These are phyloP conservation scores for Clitarchus hookeri DNA, from an alignment of 2,888 invertebrate species.

Conservation along the genomic window DNA sequence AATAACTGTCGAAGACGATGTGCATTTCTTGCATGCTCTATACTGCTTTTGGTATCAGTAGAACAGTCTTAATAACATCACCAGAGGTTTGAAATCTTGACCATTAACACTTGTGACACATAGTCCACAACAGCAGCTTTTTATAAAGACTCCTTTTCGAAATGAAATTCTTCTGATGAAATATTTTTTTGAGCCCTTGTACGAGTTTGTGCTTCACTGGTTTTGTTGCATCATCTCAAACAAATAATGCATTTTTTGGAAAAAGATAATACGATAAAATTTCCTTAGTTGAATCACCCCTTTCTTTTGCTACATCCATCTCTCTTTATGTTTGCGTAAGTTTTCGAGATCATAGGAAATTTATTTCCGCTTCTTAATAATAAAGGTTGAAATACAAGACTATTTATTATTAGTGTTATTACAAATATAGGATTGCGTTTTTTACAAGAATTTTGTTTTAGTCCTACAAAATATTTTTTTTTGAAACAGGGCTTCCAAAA, in stretches of 20 bases:
- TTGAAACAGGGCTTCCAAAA: too few relatives aligned
- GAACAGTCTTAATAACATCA: not conserved
- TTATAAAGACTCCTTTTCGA: not conserved
- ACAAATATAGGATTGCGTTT: too few relatives aligned
- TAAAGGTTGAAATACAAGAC: too few relatives aligned
- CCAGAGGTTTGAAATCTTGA: not conserved
- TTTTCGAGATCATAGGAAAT: too few relatives aligned
- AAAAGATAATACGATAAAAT: not conserved
- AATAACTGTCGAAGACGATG: not conserved
- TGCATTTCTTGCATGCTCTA: not conserved
- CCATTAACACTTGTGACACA: not conserved
- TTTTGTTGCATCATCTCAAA: not conserved
- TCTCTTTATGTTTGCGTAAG: not conserved
- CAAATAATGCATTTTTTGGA: not conserved
- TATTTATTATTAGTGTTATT: too few relatives aligned
- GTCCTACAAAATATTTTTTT: too few relatives aligned
- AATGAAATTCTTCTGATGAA: not conserved
- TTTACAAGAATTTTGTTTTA: too few relatives aligned
- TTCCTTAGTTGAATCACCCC: not conserved
- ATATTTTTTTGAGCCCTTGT: not conserved
- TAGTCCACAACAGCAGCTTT: constrained; percentile 2
- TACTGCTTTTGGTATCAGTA: not conserved
- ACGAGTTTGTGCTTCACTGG: not conserved
- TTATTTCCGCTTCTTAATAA: too few relatives aligned
- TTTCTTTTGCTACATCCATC: not conserved